phyloP scores from a whole-genome alignment of 64 coral and sea anemone species.

The Porites lutea region DNA sequence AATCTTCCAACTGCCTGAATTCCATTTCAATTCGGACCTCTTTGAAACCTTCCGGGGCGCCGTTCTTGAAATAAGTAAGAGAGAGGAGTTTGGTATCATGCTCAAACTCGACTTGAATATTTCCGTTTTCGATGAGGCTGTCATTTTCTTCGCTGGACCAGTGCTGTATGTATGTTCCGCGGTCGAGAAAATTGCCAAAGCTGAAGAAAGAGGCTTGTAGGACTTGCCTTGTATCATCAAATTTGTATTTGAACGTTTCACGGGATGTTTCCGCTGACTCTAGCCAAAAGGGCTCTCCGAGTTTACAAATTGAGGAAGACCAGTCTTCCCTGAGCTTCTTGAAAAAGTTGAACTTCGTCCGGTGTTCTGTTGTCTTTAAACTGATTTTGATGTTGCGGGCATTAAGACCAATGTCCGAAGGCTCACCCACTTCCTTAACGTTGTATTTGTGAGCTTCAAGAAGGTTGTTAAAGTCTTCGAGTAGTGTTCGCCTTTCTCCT shows the following conservation, averaged over 20 bases:
- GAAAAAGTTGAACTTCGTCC: conserved; percentile 38
- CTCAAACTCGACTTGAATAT: conserved; percentile 55
- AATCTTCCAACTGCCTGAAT: conserved; percentile 83
- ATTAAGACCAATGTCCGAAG: background rate
- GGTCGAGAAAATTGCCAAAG: conserved; percentile 72
- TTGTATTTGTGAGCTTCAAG: background rate
- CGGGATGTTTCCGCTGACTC: conserved; percentile 53
- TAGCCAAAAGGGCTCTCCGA: conserved; percentile 63
- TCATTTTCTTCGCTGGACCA: conserved; percentile 48
- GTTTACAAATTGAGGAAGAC: conserved; percentile 41
- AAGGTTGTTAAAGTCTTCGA: background rate
- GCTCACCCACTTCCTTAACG: background rate
- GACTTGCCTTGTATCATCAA: conserved; percentile 31
- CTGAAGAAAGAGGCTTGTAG: conserved; percentile 53
- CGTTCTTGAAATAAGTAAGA: conserved; percentile 24
- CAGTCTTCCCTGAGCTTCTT: conserved; percentile 60
- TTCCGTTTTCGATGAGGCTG: background rate
- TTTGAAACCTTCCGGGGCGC: background rate
- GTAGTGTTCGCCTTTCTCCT: background rate
- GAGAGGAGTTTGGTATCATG: conserved; percentile 56
- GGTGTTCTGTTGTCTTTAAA: background rate
- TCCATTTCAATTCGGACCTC: conserved; percentile 81
- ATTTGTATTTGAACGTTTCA: conserved; percentile 55
- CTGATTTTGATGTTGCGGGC: conserved; percentile 2
- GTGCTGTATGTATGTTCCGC: conserved; percentile 71